Base-by-base conservation (phyloP, 2,888 invertebrate species). In the Tanytarsus gracilentus region DNA sequence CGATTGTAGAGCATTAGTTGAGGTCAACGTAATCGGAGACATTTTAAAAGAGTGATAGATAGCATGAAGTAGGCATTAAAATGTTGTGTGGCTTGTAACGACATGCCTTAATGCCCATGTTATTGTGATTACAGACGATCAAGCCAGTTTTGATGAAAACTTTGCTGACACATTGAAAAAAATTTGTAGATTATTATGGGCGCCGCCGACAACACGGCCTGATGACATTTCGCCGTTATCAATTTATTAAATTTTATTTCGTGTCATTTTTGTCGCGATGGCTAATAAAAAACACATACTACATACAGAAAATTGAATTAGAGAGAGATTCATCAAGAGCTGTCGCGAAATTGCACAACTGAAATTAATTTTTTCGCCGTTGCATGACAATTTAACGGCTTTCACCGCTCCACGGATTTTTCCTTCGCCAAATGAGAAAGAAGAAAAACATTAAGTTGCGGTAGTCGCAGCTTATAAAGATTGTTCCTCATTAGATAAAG, bases 401-500 rank as follows among this genome's bases (percentile, higher is more conserved):
- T 55, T 55, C 55, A 55, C 55, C 55, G 26, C 55, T 33, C 18
- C n/a, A 21, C n/a, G 26, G 25, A 36, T 40, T 30, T 30, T 26
- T n/a, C 18, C 40, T 26, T 27, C 49, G 9, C 16, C 14, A 36
- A 36, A 36, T 11, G 36, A 14, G n/a, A 36, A 36, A 36, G 14
- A 36, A 36, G n/a, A 5, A 36, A 36, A n/a, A 16, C 44, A 44
- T 44, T 18, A 8, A 23, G 16, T 18, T 18, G 44, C 23, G 44
- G n/a, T n/a, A n/a, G n/a, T n/a, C n/a, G n/a, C n/a, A n/a, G n/a
- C n/a, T n/a, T n/a, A n/a, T n/a, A 21, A 40, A 55, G 55, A 55
- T 55, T 55, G 11, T 55, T 55, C 55, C 55, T 55, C 40, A 33
- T 55, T 55, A 39, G 55, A 55, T 55, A 55, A n/a, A 55, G 39